Evolutionary conservation across 2,113 vertebrate genomes (phyloP).

Genomic region (Odontophorus gujanensis): DNA sequence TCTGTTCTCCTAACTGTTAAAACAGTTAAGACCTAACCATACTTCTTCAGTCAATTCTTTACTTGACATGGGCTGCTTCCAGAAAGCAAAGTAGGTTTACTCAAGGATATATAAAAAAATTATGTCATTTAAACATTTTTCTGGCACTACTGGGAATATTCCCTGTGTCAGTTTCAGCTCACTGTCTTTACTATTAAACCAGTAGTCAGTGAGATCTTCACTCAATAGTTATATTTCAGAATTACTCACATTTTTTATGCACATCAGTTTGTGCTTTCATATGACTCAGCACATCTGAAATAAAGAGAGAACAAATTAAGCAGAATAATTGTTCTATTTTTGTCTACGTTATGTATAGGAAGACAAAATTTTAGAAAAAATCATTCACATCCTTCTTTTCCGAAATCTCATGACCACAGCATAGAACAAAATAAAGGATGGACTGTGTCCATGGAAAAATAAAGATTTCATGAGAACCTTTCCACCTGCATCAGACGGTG

Average conservation of each 20-base stretch:
- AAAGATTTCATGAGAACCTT: background rate
- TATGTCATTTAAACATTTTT: background rate
- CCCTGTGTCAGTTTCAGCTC: background rate
- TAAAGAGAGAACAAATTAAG: background rate
- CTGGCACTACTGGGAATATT: background rate
- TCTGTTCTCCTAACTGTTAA: background rate
- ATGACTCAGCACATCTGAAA: background rate
- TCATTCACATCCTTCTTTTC: background rate
- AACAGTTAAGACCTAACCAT: background rate
- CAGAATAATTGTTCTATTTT: background rate
- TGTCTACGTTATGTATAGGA: background rate
- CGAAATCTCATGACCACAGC: background rate
- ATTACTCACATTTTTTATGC: background rate
- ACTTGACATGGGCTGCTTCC: background rate
- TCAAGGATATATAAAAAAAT: background rate
- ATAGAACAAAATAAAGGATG: background rate
- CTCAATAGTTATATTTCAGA: background rate
- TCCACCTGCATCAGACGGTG: background rate
- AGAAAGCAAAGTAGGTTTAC: background rate
- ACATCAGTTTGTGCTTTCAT: background rate
- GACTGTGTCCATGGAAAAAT: background rate
- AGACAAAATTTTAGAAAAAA: background rate
- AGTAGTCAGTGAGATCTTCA: background rate
- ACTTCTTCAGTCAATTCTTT: background rate
- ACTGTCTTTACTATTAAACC: background rate